These are phyloP conservation scores for Adelges cooleyi DNA, from an alignment of 1,140 invertebrate genomes.

Conservation along the genomic window DNA sequence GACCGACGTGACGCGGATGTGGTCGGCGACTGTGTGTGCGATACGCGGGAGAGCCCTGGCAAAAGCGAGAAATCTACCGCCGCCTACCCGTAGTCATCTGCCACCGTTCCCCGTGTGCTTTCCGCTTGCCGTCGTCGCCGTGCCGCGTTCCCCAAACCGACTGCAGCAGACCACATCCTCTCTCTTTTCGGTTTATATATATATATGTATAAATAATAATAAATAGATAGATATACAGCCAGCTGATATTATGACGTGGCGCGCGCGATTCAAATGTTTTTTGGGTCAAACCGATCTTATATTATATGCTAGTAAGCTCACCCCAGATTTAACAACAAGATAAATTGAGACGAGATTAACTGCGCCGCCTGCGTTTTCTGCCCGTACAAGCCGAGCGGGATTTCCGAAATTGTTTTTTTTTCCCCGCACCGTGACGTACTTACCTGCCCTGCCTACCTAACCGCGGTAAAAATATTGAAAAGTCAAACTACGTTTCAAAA, in stretches of 20 bases:
- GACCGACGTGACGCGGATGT: constrained; percentile 19
- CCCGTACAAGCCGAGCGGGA: too few relatives aligned
- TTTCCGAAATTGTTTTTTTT: constrained; percentile 9
- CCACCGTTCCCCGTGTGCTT: background rate
- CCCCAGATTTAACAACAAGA: background rate
- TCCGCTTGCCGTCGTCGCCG: background rate
- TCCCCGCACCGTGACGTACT: too few relatives aligned
- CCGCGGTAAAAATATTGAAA: too few relatives aligned
- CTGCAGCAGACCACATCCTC: background rate
- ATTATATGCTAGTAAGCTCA: too few relatives aligned
- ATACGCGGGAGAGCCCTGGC: background rate
- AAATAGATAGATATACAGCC: too few relatives aligned
- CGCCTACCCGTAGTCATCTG: background rate
- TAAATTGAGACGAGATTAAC: constrained; percentile 25
- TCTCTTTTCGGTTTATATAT: background rate
- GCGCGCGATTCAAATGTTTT: constrained; percentile 16
- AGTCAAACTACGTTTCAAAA: too few relatives aligned
- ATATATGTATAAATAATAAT: too few relatives aligned
- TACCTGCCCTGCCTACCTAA: too few relatives aligned
- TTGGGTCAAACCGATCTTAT: constrained; percentile 16
- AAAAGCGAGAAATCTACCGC: constrained; percentile 22
- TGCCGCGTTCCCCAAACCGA: too few relatives aligned
- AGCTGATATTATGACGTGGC: too few relatives aligned
- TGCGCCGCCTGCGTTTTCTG: background rate
- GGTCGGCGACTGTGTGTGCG: constrained; percentile 12